Evolutionary conservation across 2,113 vertebrate species (phyloP), one percentile per base, ranked within the genome.

Genomic region (Ameiurus melas): DNA sequence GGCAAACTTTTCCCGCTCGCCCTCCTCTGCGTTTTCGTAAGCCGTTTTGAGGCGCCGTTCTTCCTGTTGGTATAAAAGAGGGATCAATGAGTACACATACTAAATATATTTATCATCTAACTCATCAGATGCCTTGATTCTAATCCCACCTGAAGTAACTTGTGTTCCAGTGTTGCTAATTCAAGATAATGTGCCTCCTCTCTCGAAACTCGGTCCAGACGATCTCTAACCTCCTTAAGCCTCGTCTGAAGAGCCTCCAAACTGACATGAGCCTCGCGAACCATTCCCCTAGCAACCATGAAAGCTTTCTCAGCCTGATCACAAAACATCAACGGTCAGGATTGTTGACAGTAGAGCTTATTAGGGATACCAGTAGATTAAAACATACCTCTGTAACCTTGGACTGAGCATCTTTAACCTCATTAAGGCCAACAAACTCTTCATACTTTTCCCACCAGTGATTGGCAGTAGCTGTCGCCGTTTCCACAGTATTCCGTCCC

Each of bases 181-280:
- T 99, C 98, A 91, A 99, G 94, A 89, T 99, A 99, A 87, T 97
- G 97, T 13, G 91, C 95, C 89, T 99, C 98, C 83, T 99, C 98
- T 77, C 97, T 95, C 78, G 98, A 98, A 77, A 99, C 96, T 9
- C 98, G 93, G 92, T 99, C 98, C 91, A 99, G 94, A n/a, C 97
- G 95, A 92, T 97, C 97, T 81, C 97, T 93, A 89, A 98, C 94
- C 90, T 99, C 98, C 92, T 99, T 99, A 94, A 99, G 95, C 88
- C 96, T 95, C 1, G 90, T 86, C 92, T 97, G 97, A 14, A 98
- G 96, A 84, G 92, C 91, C 91, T 99, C 98, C 91, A 99, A 92
- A 53, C 94, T 96, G 27, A 89, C 91, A 25, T 96, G 97, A 55
- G 97, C 95, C 91, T 98, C 97, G 3, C 96, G 94, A 10, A 99